Percentiles rank a stretch among this genome's conserved stretches.
Evolutionary conservation across 2,888 invertebrate species (phyloP).

Genomic region (Pristionchus japonicus): DNA sequence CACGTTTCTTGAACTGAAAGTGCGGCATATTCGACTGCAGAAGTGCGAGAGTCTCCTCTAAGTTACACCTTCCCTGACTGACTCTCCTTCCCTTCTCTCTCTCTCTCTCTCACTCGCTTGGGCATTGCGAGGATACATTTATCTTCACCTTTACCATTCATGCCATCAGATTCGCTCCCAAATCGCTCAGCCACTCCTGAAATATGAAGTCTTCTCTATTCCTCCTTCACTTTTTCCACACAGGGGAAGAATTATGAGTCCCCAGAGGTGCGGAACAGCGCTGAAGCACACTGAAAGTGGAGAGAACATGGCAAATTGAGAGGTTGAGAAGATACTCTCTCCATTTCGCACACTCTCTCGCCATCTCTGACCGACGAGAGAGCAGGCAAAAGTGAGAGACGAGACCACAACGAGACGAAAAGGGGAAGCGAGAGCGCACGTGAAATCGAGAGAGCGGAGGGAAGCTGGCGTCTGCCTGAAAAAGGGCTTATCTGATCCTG

Average conservation of each 20-base stretch:
- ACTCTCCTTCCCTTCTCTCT: not conserved
- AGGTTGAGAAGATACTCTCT: not conserved
- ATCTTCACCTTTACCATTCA: not conserved
- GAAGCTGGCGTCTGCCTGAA: not conserved
- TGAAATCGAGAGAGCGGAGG: not conserved
- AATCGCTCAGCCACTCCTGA: not conserved
- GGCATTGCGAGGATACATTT: too few species aligned
- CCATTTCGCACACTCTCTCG: too few species aligned
- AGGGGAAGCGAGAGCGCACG: not conserved
- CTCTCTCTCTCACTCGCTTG: too few species aligned
- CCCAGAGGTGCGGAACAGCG: conserved; percentile 12
- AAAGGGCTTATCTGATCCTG: conserved; percentile 12
- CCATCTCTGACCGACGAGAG: not conserved
- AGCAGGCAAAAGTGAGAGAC: not conserved
- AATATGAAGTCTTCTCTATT: conserved; percentile 4
- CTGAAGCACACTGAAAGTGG: not conserved
- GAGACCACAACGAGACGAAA: not conserved
- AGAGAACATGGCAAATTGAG: not conserved
- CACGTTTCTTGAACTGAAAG: too few species aligned
- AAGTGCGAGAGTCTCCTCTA: too few species aligned
- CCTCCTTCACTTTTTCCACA: not conserved
- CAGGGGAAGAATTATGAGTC: conserved; percentile 27
- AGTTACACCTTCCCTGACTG: too few species aligned
- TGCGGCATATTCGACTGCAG: too few species aligned
- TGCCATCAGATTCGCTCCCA: not conserved